These are phyloP conservation scores for Acanthurus leucopareius DNA, from an alignment of 2,797 vertebrate genomes.

Conservation along the genomic window DNA sequence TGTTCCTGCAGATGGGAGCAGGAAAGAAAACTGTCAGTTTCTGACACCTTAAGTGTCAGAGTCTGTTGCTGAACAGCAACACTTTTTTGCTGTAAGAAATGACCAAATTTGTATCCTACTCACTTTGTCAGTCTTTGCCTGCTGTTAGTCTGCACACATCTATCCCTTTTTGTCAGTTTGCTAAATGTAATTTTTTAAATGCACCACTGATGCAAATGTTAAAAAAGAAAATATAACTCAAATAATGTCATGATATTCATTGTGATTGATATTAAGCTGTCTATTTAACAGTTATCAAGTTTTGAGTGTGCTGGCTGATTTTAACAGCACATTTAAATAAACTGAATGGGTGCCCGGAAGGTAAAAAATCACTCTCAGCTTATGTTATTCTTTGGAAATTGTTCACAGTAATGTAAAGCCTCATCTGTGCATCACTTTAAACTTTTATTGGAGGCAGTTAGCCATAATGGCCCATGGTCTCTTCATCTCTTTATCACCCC, in stretches of 20 bases:
- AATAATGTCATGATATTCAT: conserved; percentile 19
- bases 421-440: conserved; percentile 60
- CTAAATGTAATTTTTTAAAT: conserved; percentile 31
- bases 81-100: no score
- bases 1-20: neutral
- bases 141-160: conserved; percentile 40
- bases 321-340: conserved; percentile 48
- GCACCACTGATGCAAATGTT: neutral
- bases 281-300: conserved; percentile 36
- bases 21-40: neutral
- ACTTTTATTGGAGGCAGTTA: conserved; percentile 74
- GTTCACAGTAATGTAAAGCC: conserved; percentile 46
- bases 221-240: conserved; percentile 10
- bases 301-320: conserved; percentile 30
- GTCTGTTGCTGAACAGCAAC: conserved; percentile 1
- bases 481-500: conserved; percentile 70
- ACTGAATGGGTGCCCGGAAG: conserved; percentile 48
- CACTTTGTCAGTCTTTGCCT: neutral
- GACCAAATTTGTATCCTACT: neutral
- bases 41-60: conserved; percentile 12
- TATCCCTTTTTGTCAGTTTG: conserved; percentile 13
- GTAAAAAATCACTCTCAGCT: conserved; percentile 45
- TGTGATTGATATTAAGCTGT: conserved; percentile 25
- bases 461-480: conserved; percentile 58
- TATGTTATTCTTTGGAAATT: conserved; percentile 54